A percentile compares a stretch with the other conserved stretches of the same genome.
Conservation (phyloP, 2,797 vertebrate species). For the Discoglossus pictus region DNA sequence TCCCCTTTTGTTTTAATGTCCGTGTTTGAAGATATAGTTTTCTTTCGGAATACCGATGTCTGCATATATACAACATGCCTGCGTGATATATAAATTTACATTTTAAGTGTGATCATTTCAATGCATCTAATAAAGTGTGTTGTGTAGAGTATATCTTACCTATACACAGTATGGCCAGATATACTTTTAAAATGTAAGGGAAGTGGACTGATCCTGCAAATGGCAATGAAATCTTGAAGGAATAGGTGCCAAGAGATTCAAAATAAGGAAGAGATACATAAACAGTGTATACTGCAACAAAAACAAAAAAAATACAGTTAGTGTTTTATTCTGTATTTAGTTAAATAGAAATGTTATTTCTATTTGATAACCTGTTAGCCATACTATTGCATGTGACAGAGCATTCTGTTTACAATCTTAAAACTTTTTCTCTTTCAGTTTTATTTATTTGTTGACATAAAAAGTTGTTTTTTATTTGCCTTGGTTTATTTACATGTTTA, state of each 20-base stretch:
- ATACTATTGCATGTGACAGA: too few species aligned
- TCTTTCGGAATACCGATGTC: conserved; percentile 66
- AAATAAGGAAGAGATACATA: conserved; percentile 77
- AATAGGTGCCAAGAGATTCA: conserved; percentile 69
- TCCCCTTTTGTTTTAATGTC: conserved; percentile 22
- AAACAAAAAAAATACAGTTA: too few species aligned
- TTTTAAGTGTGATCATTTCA: conserved; percentile 34
- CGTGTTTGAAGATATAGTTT: conserved; percentile 44
- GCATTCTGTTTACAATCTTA: too few species aligned
- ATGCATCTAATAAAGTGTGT: not conserved
- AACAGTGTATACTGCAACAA: conserved; percentile 75
- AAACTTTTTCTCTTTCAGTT: too few species aligned
- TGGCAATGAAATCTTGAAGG: conserved; percentile 62
- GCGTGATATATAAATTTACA: conserved; percentile 51
- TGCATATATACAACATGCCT: conserved; percentile 72
- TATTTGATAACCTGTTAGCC: too few species aligned
- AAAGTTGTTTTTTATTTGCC: too few species aligned
- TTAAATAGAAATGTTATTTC: too few species aligned
- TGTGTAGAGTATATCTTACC: conserved; percentile 71
- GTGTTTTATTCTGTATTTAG: too few species aligned
- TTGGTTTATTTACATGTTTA: too few species aligned
- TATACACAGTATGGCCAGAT: conserved; percentile 73
- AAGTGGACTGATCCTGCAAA: conserved; percentile 64
- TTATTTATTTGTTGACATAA: too few species aligned
- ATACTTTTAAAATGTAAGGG: conserved; percentile 73